Base-by-base conservation (phyloP, 35 echinoderm and acorn worm species). In the Acanthaster planci region DNA sequence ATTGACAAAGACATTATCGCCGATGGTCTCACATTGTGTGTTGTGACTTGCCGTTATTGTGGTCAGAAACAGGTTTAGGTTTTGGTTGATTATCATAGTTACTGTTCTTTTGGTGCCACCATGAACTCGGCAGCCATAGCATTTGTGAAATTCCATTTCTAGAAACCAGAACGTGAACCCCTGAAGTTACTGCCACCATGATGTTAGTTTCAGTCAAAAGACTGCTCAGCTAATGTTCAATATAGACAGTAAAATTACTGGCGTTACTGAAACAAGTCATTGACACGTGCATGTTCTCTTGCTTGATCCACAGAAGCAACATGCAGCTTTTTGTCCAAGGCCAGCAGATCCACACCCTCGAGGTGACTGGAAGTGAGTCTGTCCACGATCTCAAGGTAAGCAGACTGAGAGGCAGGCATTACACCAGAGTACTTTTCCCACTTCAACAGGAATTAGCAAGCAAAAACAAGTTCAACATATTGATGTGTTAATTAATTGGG, bases 341-440 rank as follows among this genome's bases (percentile, higher is more conserved):
- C 55, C 53, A 92, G 26, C 55, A 92, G 80, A 92, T 80, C 85
- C 79, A 83, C 90, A 87, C 90, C 90, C 86, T 92, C 83, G 90
- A 88, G 85, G 90, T 88, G 90, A 59, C 67, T 58, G 79, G 80
- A 6, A 54, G 77, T 59, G 90, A 92, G n/a, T 83, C 85, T 40
- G 42, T 82, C 77, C 29, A 51, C 26, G 80, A 92, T 55, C n/a
- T 92, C 37, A 92, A 92, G 80, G 85, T 92, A 83, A 56, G 22
- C 37, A 21, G n/a, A n/a, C n/a, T n/a, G n/a, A n/a, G n/a, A n/a
- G n/a, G n/a, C n/a, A n/a, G n/a, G n/a, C n/a, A n/a, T n/a, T n/a
- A n/a, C n/a, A n/a, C n/a, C n/a, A n/a, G n/a, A n/a, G n/a, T n/a
- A n/a, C n/a, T n/a, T n/a, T n/a, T n/a, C n/a, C n/a, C n/a, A n/a